A percentile compares a stretch with the other conserved stretches of the same genome.
Conservation (phyloP, 2,797 vertebrate genomes). For the Adrianichthys oophorus region DNA sequence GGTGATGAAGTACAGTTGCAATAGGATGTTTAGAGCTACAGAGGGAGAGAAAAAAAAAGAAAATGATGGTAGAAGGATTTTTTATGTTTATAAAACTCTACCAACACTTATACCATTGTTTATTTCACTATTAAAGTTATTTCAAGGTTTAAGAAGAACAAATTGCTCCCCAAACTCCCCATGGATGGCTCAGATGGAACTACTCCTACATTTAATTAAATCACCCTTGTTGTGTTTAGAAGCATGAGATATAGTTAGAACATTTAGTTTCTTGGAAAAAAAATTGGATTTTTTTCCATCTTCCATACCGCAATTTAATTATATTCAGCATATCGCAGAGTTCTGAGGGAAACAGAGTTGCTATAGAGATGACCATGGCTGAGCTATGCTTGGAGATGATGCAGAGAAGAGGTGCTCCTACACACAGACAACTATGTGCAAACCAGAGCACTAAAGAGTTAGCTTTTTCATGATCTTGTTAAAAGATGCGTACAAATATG, state of each 20-base stretch:
- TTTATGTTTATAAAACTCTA: constrained; percentile 58
- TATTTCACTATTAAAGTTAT: constrained; percentile 55
- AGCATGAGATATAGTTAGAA: constrained; percentile 72
- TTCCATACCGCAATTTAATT: constrained; percentile 57
- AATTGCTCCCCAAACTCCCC: constrained; percentile 73
- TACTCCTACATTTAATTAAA: constrained; percentile 69
- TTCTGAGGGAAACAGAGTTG: constrained; percentile 59
- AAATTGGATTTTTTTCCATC: constrained; percentile 47
- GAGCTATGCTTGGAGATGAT: constrained; percentile 54
- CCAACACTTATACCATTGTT: constrained; percentile 68
- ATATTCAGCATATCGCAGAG: constrained; percentile 46
- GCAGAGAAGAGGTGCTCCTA: constrained; percentile 18
- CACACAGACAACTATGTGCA: constrained; percentile 14
- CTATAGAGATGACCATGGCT: constrained; percentile 72
- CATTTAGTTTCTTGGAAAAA: constrained; percentile 69
- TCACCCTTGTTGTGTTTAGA: constrained; percentile 71
- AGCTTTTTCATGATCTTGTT: constrained; percentile 19
- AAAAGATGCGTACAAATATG: constrained; percentile 30
- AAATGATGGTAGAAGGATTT: background rate
- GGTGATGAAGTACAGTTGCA: background rate
- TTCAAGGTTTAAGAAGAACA: constrained; percentile 69
- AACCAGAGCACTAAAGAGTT: constrained; percentile 19
- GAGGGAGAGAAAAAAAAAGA: background rate
- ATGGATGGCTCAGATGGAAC: constrained; percentile 52
- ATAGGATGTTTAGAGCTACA: constrained; percentile 31